Base-by-base conservation (phyloP, 2,888 invertebrate genomes). In the Alloscopus bannaensis region DNA sequence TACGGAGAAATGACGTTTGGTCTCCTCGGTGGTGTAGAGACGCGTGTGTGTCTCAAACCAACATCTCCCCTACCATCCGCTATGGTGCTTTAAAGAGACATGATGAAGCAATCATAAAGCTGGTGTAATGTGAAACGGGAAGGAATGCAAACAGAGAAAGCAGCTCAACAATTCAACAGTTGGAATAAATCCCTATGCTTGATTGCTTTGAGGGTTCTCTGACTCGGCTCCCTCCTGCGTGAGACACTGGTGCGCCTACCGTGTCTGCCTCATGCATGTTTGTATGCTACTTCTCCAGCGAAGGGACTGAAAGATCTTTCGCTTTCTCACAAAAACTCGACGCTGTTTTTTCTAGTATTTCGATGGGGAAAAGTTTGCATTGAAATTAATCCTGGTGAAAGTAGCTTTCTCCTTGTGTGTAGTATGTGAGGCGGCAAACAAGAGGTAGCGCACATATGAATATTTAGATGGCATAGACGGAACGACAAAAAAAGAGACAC, bases 101-200 rank as follows among this genome's bases (percentile, higher is more conserved):
- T n/a, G n/a, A 13, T 47, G 26, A 29, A 11, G 60, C 40, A 60
- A 60, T 60, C 60, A 60, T 40, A 60, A 60, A 36, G 60, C 60
- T 60, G 36, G 22, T 60, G 70, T 50, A 50, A 71, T 18, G 42
- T 40, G 72, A 72, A 72, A 55, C 72, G 40, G 64, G 47, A 55
- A 55, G 64, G 55, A 64, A 55, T 72, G 72, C 72, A 72, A 72
- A 72, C 72, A 72, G 29, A 64, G 62, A 64, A 72, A 64, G 20
- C 62, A 62, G 64, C 72, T 72, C 73, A 65, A 73, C 73, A 73
- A 57, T 73, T 73, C 65, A 55, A 73, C 55, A 71, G 62, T 71
- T 62, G 71, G 60, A 71, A 50, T 73, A 60, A 72, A 65, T 57
- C 73, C 55, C 64, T 16, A 18, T 42, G 45, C 29, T 24, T 55